Percentiles rank a stretch among this genome's conserved stretches.
These are phyloP conservation scores for Heterotilapia buettikoferi DNA, from an alignment of 2,113 vertebrate species.

Conservation along the genomic window DNA sequence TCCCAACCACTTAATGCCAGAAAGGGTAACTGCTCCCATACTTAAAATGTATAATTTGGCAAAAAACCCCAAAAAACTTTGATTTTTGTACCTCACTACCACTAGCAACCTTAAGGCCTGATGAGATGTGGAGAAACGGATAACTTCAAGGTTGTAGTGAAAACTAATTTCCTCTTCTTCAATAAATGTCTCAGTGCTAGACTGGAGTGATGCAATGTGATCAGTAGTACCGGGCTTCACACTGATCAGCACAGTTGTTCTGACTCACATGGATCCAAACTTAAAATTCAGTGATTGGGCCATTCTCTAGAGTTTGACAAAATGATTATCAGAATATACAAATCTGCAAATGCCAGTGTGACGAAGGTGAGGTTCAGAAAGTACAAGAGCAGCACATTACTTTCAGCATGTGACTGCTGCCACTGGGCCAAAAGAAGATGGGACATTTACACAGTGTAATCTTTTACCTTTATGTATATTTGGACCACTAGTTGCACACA, in stretches of 20 bases:
- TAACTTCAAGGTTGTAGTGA: slow-evolving; percentile 11
- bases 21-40: slow-evolving; percentile 4
- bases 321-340: neutral
- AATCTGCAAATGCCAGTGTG: neutral
- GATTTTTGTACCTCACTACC: neutral
- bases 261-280: neutral
- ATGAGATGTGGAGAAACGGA: slow-evolving; percentile 24
- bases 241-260: neutral
- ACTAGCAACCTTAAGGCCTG: neutral
- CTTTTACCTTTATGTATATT: neutral
- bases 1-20: slow-evolving; percentile 32
- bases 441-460: neutral
- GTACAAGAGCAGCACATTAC: neutral
- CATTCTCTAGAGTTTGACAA: neutral
- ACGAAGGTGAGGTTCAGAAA: neutral
- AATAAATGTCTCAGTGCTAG: neutral
- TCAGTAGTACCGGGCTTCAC: neutral
- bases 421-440: neutral
- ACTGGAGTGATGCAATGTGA: neutral
- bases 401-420: neutral
- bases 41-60: slow-evolving; percentile 17
- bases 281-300: neutral
- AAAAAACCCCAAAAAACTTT: neutral
- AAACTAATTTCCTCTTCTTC: slow-evolving; percentile 4
- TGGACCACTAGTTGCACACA: neutral